Evolutionary conservation across 2,797 vertebrate species (phyloP).

Genomic region (Tapirus indicus): DNA sequence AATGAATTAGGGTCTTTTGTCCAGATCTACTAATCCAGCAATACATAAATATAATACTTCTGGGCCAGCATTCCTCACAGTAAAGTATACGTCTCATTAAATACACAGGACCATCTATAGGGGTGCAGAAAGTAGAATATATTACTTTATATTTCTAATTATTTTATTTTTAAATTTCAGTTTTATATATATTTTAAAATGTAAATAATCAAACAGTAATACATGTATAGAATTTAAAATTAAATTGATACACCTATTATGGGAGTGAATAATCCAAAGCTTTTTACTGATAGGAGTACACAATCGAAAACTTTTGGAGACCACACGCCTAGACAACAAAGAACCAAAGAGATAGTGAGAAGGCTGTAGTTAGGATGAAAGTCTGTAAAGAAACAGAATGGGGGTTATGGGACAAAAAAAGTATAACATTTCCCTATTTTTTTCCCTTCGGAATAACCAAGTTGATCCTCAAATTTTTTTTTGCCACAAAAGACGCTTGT

Average conservation of each 20-base stretch:
- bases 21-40: not conserved
- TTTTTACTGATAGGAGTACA: not conserved
- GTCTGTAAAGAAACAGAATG: not conserved
- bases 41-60: not conserved
- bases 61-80: not conserved
- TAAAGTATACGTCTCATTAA: not conserved
- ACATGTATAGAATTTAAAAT: conserved; percentile 23
- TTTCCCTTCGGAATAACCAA: not conserved
- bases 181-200: conserved; percentile 27
- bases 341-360: not conserved
- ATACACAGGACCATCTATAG: not conserved
- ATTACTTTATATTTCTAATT: conserved; percentile 36
- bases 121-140: not conserved
- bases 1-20: not conserved
- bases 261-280: not conserved
- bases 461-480: conserved; percentile 1
- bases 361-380: not conserved
- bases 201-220: not conserved
- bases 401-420: not conserved
- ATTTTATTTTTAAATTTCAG: conserved; percentile 14
- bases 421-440: not conserved
- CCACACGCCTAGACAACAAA: not conserved
- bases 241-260: not conserved
- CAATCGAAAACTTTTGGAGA: not conserved
- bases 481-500: not conserved